Conservation (phyloP, 2,797 vertebrate species). For the Sebastes elongatus region DNA sequence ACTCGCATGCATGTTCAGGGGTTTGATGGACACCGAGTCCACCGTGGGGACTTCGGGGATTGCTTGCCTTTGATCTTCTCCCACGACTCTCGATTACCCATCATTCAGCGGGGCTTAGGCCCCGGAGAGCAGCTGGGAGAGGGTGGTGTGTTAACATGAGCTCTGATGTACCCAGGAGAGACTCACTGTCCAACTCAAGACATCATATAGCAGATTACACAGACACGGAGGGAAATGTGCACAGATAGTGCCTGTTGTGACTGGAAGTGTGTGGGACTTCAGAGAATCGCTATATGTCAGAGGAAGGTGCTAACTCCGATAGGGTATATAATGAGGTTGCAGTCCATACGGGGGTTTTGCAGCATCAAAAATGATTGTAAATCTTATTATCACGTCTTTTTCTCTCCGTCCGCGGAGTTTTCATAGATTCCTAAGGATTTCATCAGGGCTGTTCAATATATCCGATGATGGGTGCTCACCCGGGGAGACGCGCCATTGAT, state of each 20-base stretch:
- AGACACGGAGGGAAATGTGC: constrained; percentile 37
- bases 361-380: constrained; percentile 28
- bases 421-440: constrained; percentile 54
- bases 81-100: constrained; percentile 75
- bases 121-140: constrained; percentile 58
- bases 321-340: constrained; percentile 7
- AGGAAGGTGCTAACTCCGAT: constrained; percentile 20
- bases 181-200: constrained; percentile 52
- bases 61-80: constrained; percentile 76
- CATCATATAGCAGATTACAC: constrained; percentile 60
- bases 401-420: constrained; percentile 16
- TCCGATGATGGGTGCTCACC: constrained; percentile 71
- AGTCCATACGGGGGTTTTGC: constrained; percentile 8
- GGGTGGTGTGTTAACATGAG: constrained; percentile 68
- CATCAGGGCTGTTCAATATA: constrained; percentile 65
- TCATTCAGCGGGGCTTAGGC: constrained; percentile 68
- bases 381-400: constrained; percentile 33
- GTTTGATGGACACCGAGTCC: constrained; percentile 75
- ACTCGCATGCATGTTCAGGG: constrained; percentile 59
- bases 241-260: constrained; percentile 16
- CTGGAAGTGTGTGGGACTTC: background rate
- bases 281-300: constrained; percentile 23
- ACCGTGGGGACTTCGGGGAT: constrained; percentile 64
- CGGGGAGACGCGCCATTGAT: constrained; percentile 72
- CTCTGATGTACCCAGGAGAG: constrained; percentile 65